Evolutionary conservation across 1,140 invertebrate species (phyloP), one percentile per base, ranked within the genome.

Genomic region (Drosophila pallidifrons): DNA sequence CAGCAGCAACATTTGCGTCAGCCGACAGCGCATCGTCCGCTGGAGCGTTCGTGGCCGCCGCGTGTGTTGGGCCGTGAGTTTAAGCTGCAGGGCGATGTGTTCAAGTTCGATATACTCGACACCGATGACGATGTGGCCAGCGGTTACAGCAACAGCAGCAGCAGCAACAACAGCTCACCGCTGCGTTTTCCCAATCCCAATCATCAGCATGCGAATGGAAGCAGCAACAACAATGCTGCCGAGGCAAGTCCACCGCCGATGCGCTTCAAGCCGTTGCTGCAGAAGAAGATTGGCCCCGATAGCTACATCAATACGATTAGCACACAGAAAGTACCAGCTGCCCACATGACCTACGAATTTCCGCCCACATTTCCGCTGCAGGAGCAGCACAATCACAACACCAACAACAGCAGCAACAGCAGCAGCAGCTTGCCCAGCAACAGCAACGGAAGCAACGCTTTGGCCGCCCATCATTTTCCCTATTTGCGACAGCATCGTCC

Each of bases 101-200:
- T 96, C 82, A 94, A 94, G 77, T 96, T 96, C 86, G 95, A 96
- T 85, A 95, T 96, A 46, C 94, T 96, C 7, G 96, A 96, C 80
- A 95, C 95, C 10, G 95, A 96, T 11, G 72, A 70, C 25, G 74
- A 82, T 25, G 46, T 54, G 61, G 13, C 35, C 20, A 67, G 57
- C 16, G 35, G 35, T 0, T 64, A 67, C 8, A 83, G 77, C 16
- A 72, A 70, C 6, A 74, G 75, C n/a, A 77, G 76, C 20, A 80
- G 66, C 47, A 73, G 47, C 13, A 83, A 90, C 13, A 83, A 90
- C 35, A 91, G 72, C 52, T 92, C 91, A 0, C 91, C 91, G 1
- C 25, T 91, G 28, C 63, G 73, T 10, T 38, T 38, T 38, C 35
- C 35, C 35, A 8, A 38, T 8, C 35, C 35, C 35, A 25, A 25